A percentile compares a stretch with the other conserved stretches of the same genome.
Conservation (phyloP, 2,113 vertebrate species). For the Bujurquina vittata region DNA sequence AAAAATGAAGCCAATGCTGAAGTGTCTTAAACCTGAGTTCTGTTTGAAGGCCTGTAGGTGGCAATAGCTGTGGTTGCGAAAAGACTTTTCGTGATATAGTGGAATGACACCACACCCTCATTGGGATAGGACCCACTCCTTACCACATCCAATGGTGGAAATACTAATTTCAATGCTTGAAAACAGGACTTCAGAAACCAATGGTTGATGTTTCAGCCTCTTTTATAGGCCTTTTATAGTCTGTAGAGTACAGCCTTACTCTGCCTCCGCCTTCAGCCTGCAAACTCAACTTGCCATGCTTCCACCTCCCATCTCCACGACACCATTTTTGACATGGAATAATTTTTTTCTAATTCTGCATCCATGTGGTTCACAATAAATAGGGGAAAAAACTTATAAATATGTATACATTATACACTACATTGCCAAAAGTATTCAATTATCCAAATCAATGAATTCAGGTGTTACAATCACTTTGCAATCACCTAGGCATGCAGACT, state of each 20-base stretch:
- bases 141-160: neutral
- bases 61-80: too few species aligned
- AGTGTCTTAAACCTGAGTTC: neutral
- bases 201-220: neutral
- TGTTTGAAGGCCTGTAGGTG: too few species aligned
- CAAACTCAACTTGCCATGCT: neutral
- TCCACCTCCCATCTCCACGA: neutral
- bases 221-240: neutral
- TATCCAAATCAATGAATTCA: too few species aligned
- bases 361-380: neutral
- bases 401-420: too few species aligned
- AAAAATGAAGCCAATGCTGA: neutral
- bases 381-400: too few species aligned
- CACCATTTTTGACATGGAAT: neutral
- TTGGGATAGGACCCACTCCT: neutral
- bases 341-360: neutral
- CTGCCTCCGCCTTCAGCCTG: neutral
- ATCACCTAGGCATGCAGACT: too few species aligned
- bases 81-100: neutral
- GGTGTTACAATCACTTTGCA: too few species aligned
- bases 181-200: neutral
- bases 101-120: too few species aligned
- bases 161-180: too few species aligned
- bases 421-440: too few species aligned
- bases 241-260: neutral